Percentiles rank a stretch among this genome's conserved stretches.
phyloP scores from a whole-genome alignment of 2,888 invertebrate genomes.

The Diogma glabrata region DNA sequence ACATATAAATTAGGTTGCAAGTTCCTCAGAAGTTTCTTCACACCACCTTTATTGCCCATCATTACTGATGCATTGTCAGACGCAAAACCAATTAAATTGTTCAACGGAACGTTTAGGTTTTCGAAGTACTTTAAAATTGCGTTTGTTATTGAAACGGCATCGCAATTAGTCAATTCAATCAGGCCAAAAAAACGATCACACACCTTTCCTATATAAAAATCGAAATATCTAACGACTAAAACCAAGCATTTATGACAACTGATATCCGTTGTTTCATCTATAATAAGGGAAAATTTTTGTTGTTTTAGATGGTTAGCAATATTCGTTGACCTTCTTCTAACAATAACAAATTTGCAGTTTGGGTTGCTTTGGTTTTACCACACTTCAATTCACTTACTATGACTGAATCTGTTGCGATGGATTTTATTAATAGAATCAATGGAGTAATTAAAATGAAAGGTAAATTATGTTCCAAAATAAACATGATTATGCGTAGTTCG shows the following conservation, averaged over 20 bases:
- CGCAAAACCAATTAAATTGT: conserved; percentile 23
- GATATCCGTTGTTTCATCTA: conserved; percentile 14
- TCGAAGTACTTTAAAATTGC: conserved; percentile 9
- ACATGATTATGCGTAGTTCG: background rate
- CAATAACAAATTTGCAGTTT: background rate
- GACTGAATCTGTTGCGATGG: background rate
- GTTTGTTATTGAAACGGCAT: background rate
- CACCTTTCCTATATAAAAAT: background rate
- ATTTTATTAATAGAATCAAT: background rate
- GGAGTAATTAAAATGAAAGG: background rate
- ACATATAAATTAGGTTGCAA: conserved; percentile 21
- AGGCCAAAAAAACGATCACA: background rate
- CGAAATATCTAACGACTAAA: conserved; percentile 10
- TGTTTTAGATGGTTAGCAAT: background rate
- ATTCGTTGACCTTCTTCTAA: background rate
- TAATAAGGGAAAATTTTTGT: conserved; percentile 1
- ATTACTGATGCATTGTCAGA: conserved; percentile 24
- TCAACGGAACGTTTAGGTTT: conserved; percentile 10
- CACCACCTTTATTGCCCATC: conserved; percentile 22
- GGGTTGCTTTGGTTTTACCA: background rate
- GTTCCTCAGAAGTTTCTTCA: conserved; percentile 18
- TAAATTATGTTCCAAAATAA: conserved; percentile 2
- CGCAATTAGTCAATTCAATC: background rate
- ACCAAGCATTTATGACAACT: conserved; percentile 11
- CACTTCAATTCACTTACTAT: background rate